A percentile compares a stretch with the other conserved stretches of the same genome.
Conservation (phyloP, 2,888 invertebrate species). For the Masnerella sp. region DNA sequence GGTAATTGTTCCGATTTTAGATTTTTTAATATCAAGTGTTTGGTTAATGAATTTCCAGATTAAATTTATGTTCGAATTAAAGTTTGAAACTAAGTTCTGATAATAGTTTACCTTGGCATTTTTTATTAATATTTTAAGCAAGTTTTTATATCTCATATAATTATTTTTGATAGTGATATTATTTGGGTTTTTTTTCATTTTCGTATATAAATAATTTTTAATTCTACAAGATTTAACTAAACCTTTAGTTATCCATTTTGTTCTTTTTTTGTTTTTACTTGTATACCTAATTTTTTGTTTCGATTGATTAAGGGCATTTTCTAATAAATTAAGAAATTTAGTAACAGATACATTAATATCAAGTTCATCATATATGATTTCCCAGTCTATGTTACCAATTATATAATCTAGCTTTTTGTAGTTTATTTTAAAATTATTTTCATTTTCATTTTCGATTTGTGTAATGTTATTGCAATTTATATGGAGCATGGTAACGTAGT, state of each 20-base stretch:
- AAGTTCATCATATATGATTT: background rate
- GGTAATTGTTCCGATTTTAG: background rate
- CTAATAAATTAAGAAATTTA: background rate
- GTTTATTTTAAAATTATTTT: background rate
- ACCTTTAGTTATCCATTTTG: constrained; percentile 6
- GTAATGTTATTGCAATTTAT: background rate
- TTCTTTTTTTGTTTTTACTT: background rate
- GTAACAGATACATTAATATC: background rate
- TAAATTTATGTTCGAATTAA: too few species aligned
- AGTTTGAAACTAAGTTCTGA: too few species aligned
- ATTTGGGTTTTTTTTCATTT: background rate
- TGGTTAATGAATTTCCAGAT: too few species aligned
- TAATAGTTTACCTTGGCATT: too few species aligned
- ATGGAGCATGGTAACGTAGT: background rate
- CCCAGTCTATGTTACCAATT: background rate
- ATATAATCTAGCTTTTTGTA: background rate
- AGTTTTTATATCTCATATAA: background rate
- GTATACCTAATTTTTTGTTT: background rate
- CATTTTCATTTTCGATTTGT: background rate
- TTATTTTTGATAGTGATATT: background rate
- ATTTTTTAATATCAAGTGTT: too few species aligned
- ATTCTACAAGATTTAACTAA: constrained; percentile 6
- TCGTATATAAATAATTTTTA: constrained; percentile 4
- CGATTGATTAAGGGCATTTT: background rate
- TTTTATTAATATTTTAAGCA: background rate